Percentiles rank a stretch among this genome's conserved stretches.
Evolutionary conservation across 2,113 vertebrate genomes (phyloP).

Genomic region (Myanophis thanlyinensis): DNA sequence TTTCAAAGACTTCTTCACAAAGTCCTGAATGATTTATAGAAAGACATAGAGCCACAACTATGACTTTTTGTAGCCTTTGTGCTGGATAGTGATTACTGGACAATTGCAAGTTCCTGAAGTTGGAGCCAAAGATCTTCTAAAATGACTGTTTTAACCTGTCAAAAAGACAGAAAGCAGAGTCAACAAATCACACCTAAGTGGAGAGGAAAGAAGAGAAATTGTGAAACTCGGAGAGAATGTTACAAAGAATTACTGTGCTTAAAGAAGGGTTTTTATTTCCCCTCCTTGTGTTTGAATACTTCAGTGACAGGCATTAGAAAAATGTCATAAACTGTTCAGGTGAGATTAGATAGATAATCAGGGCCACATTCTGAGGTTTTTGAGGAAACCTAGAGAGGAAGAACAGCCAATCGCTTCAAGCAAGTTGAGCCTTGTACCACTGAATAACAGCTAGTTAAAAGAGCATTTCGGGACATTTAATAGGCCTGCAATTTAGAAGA

Average conservation of each 20-base stretch:
- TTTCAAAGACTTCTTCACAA: constrained; percentile 22
- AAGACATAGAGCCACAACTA: background rate
- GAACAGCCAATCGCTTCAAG: background rate
- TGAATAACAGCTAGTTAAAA: background rate
- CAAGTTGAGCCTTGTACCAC: background rate
- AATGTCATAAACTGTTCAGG: constrained; percentile 1
- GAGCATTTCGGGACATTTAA: background rate
- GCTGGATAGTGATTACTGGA: background rate
- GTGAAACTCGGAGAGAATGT: constrained; percentile 18
- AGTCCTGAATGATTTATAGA: background rate
- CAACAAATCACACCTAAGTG: background rate
- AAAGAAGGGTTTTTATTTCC: background rate
- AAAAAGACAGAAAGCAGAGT: constrained; percentile 2
- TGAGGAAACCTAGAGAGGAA: background rate
- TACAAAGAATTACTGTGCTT: background rate
- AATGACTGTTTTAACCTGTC: background rate
- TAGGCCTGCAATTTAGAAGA: background rate
- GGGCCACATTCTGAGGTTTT: background rate
- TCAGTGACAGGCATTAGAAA: background rate
- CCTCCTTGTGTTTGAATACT: background rate
- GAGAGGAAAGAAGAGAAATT: background rate
- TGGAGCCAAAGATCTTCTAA: constrained; percentile 2
- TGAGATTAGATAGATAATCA: constrained; percentile 13
- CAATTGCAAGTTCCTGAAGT: constrained; percentile 6
- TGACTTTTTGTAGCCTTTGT: background rate